These are phyloP conservation scores for Aegotheles bennettii DNA, from an alignment of 2,113 vertebrate species.

Conservation along the genomic window DNA sequence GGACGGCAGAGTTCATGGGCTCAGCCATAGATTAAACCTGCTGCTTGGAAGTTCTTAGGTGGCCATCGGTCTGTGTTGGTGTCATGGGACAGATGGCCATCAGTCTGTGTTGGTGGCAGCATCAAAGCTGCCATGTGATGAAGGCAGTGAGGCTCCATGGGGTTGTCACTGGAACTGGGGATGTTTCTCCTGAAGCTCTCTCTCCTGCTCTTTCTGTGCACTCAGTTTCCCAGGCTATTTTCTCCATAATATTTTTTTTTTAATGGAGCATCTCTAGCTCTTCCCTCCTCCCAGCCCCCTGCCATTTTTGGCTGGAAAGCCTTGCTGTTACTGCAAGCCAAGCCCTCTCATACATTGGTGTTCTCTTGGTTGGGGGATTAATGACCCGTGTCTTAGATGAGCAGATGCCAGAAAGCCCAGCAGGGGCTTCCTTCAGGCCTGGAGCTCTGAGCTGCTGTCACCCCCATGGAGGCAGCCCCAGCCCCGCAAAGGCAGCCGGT, in stretches of 20 bases:
- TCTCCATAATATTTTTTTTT: neutral
- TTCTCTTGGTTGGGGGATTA: neutral
- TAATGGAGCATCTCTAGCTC: neutral
- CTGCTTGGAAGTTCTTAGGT: neutral
- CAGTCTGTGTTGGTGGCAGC: neutral
- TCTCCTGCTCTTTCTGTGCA: neutral
- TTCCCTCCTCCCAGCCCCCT: neutral
- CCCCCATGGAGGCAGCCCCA: neutral
- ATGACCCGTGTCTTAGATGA: neutral
- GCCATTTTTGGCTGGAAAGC: neutral
- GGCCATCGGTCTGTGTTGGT: accelerated
- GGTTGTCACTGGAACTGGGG: neutral
- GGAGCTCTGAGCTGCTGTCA: neutral
- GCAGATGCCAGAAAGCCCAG: neutral
- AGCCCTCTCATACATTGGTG: neutral
- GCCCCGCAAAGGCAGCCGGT: neutral
- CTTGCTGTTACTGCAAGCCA: neutral
- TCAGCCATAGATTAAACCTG: neutral
- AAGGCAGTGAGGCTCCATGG: neutral
- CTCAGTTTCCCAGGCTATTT: neutral
- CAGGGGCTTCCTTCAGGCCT: accelerated
- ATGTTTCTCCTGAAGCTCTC: neutral
- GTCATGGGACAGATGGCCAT: neutral
- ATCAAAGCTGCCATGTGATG: neutral
- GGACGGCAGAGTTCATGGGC: neutral